Base-by-base conservation (phyloP, 2,888 invertebrate species). In the Ophioninae sp. region DNA sequence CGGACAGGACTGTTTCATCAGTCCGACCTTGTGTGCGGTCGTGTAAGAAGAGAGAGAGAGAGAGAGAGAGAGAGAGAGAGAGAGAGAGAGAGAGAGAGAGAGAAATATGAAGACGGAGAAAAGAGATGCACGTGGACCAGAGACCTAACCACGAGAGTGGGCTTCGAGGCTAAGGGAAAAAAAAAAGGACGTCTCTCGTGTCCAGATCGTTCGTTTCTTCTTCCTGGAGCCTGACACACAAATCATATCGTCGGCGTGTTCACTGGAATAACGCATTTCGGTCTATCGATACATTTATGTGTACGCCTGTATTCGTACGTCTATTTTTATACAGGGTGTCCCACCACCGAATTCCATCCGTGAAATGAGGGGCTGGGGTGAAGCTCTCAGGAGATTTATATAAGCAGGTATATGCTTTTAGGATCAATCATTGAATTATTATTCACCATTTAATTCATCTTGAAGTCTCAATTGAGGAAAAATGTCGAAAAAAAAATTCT, bases 211-310 rank as follows among this genome's bases (percentile, higher is more conserved):
- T 72, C 72, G 72, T 65, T 87, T 84, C 74, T 51, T 74, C 87
- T 89, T 92, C 90, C 86, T 85, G 86, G 89, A 90, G 89, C 73
- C 89, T 89, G 89, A 87, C 89, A 90, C 91, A 91, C 91, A 91
- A 92, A 92, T 91, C 91, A 92, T 91, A 89, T 88, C 75, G 79
- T 82, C 71, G 84, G 77, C 71, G 63, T 79, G 77, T 79, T 75
- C 83, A 81, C 72, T 39, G 64, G 63, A 71, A 69, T 41, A 56
- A 68, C 76, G 79, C 65, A 56, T 73, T 79, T 82, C 63, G 65
- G 59, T 75, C 74, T 72, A 59, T 63, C 58, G 22, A 75, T 81
- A 51, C 20, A 67, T 61, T 67, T 67, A 20, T 30, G 41, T 39
- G 8, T 20, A 41, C 22, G 8, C 1, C 20, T 41, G 9, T 68